Evolutionary conservation across 2,888 invertebrate genomes (phyloP).

Genomic region (Rosalia funebris): DNA sequence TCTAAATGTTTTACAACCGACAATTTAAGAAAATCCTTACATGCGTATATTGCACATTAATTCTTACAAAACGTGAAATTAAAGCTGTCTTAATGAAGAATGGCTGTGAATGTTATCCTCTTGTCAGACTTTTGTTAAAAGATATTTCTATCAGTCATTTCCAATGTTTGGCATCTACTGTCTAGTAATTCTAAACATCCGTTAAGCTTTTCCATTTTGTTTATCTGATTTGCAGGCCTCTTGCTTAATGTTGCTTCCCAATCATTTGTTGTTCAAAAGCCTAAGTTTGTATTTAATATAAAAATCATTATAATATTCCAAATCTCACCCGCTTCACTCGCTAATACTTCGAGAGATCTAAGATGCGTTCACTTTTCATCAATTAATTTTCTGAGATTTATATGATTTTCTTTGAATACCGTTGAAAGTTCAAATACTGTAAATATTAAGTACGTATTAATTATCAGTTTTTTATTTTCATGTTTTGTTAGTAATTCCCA

Average conservation of each 20-base stretch:
- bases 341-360: background rate
- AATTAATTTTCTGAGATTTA: background rate
- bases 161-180: background rate
- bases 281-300: background rate
- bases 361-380: background rate
- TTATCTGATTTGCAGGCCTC: background rate
- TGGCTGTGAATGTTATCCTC: background rate
- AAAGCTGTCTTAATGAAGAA: background rate
- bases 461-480: background rate
- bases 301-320: background rate
- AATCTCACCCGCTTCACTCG: background rate
- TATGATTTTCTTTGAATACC: background rate
- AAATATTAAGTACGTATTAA: background rate
- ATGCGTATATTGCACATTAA: background rate
- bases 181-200: constrained; percentile 4
- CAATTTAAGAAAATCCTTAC: background rate
- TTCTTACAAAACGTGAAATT: too few relatives aligned
- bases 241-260: background rate
- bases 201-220: background rate
- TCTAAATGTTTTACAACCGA: background rate
- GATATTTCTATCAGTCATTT: background rate
- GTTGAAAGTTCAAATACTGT: background rate
- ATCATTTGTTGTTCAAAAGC: background rate
- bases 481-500: background rate
- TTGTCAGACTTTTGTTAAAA: background rate